Conservation (phyloP, 2,888 invertebrate genomes). For the Timema cristinae region DNA sequence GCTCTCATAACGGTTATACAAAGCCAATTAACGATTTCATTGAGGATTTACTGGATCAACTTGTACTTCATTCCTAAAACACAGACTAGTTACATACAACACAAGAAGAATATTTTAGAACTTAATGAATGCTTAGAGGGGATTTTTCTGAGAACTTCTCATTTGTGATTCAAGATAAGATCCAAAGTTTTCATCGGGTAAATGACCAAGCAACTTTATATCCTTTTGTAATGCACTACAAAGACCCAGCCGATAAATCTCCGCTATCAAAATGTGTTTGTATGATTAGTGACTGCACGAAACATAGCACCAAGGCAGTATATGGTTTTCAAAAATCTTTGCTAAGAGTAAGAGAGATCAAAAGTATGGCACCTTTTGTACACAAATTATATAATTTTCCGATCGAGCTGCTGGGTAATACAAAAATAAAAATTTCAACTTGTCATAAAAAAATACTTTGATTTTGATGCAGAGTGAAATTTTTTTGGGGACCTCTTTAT, state of each 20-base stretch:
- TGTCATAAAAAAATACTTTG: not conserved
- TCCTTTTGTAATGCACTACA: not conserved
- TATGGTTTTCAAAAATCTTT: not conserved
- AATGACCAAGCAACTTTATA: not conserved
- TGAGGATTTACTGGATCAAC: constrained; percentile 1
- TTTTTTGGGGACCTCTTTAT: too few relatives aligned
- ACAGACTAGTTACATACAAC: not conserved
- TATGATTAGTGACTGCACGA: not conserved
- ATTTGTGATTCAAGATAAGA: not conserved
- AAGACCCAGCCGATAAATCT: not conserved
- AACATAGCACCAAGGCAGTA: not conserved
- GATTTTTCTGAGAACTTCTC: not conserved
- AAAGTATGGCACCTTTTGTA: not conserved
- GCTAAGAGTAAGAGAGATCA: not conserved
- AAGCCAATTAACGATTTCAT: not conserved
- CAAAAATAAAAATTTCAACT: not conserved
- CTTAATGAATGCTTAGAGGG: not conserved
- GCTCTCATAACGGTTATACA: not conserved
- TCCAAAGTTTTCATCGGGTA: constrained; percentile 1
- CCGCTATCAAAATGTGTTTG: not conserved
- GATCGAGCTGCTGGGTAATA: constrained; percentile 9
- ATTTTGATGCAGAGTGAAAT: not conserved
- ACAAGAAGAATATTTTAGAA: not conserved
- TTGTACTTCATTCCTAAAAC: not conserved
- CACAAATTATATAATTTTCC: constrained; percentile 2